Conservation (phyloP, 1,140 invertebrate species). For the Heliconius hermathena region DNA sequence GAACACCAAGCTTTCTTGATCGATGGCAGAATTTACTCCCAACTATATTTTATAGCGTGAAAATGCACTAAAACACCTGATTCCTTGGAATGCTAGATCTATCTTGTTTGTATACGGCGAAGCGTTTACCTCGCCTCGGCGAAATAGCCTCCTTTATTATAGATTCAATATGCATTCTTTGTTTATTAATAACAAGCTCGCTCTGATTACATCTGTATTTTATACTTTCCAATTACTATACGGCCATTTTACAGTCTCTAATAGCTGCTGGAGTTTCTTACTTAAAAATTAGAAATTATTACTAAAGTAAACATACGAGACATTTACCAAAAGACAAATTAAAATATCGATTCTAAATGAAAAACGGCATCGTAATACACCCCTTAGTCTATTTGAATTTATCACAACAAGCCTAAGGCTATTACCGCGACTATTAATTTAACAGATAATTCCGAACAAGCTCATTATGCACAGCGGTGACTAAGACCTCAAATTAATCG, state of each 20-base stretch:
- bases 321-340: not conserved
- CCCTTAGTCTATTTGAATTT: slow-evolving; percentile 38
- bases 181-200: slow-evolving; percentile 20
- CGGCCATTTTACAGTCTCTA: not conserved
- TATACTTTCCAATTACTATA: not conserved
- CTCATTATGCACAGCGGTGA: slow-evolving; percentile 57
- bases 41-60: slow-evolving; percentile 67
- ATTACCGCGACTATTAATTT: slow-evolving; percentile 44
- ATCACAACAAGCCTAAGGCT: slow-evolving; percentile 34
- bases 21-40: slow-evolving; percentile 67
- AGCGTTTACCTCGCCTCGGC: slow-evolving; percentile 28
- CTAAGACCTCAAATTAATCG: slow-evolving; percentile 61
- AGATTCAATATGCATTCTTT: slow-evolving; percentile 24
- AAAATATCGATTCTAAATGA: not conserved
- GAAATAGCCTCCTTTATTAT: slow-evolving; percentile 31
- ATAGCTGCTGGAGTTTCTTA: slow-evolving; percentile 1
- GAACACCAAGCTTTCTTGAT: slow-evolving; percentile 53
- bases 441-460: slow-evolving; percentile 51
- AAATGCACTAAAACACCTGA: slow-evolving; percentile 70
- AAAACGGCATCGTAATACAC: slow-evolving; percentile 15
- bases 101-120: slow-evolving; percentile 41
- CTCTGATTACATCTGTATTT: not conserved
- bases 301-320: not conserved
- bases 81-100: slow-evolving; percentile 52
- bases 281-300: not conserved